A percentile compares a stretch with the other conserved stretches of the same genome.
These are phyloP conservation scores for Plodia interpunctella DNA, from an alignment of 1,140 invertebrate genomes.

Conservation along the genomic window DNA sequence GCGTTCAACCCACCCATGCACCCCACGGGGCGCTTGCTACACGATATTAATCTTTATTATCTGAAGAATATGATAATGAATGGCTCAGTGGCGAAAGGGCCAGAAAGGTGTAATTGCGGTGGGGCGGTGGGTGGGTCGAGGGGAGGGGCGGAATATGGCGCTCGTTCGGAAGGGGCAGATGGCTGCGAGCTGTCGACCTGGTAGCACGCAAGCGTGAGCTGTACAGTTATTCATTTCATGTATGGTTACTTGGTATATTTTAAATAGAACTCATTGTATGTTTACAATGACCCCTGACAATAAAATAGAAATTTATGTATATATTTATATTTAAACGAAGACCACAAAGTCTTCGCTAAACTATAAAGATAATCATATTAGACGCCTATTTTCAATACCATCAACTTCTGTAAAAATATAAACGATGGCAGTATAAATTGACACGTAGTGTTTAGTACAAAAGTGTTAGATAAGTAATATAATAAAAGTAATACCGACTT, in stretches of 20 bases:
- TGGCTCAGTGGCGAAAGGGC: constrained; percentile 34
- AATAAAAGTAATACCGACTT: not conserved
- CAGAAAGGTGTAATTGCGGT: constrained; percentile 54
- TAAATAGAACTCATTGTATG: too few species aligned
- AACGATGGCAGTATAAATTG: too few species aligned
- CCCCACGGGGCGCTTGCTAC: constrained; percentile 24
- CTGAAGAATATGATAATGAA: constrained; percentile 50
- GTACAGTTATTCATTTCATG: too few species aligned
- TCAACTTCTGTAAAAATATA: too few species aligned
- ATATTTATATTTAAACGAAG: too few species aligned
- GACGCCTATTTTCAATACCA: not conserved
- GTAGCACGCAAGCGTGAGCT: constrained; percentile 4
- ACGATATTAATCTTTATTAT: constrained; percentile 66
- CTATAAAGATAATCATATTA: too few species aligned
- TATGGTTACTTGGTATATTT: not conserved
- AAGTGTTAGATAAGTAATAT: not conserved
- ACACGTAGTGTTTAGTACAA: not conserved
- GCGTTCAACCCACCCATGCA: constrained; percentile 33
- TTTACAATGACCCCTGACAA: too few species aligned
- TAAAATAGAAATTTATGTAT: too few species aligned
- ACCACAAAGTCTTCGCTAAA: too few species aligned
- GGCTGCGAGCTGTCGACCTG: constrained; percentile 37
- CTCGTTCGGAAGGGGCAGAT: constrained; percentile 53
- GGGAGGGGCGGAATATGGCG: constrained; percentile 60
- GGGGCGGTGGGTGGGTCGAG: constrained; percentile 64